phyloP scores from a whole-genome alignment of 23 tunicate genomes.

The Ascidia mentula region DNA sequence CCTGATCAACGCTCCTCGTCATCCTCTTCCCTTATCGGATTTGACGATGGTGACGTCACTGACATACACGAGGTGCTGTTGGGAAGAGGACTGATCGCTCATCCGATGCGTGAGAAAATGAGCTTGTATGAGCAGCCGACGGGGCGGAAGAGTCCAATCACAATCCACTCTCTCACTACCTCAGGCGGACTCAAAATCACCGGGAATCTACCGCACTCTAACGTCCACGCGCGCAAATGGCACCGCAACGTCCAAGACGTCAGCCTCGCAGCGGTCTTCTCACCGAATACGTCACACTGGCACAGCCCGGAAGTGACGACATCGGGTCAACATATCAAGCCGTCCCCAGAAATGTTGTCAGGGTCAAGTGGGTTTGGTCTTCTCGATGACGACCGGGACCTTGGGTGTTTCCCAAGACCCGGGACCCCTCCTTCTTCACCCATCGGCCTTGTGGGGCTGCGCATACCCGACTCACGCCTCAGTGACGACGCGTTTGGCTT shows the following conservation, averaged over 20 bases:
- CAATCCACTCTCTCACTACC: slow-evolving; percentile 33
- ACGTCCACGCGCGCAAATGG: slow-evolving; percentile 28
- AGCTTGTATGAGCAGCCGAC: not conserved
- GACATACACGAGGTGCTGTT: slow-evolving; percentile 16
- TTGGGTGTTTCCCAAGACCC: not conserved
- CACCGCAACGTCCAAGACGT: slow-evolving; percentile 73
- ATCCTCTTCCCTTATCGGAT: slow-evolving; percentile 45
- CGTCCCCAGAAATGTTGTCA: not conserved
- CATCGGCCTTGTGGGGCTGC: not conserved
- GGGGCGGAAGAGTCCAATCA: slow-evolving; percentile 1
- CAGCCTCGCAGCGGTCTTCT: slow-evolving; percentile 48
- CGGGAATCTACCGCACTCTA: not conserved
- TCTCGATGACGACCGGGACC: not conserved
- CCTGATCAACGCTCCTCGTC: slow-evolving; percentile 39
- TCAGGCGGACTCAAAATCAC: slow-evolving; percentile 23
- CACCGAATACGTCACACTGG: slow-evolving; percentile 39
- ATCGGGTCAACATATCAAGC: not conserved
- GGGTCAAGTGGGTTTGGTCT: not conserved
- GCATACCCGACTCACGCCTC: slow-evolving; percentile 8
- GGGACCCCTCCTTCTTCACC: slow-evolving; percentile 20
- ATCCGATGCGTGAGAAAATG: slow-evolving; percentile 1
- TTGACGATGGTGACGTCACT: slow-evolving; percentile 31
- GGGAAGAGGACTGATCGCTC: slow-evolving; percentile 16
- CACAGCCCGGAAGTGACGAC: slow-evolving; percentile 1
- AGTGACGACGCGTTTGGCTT: not conserved